Conservation (phyloP, 2,888 invertebrate genomes). For the Pherbina coryleti region DNA sequence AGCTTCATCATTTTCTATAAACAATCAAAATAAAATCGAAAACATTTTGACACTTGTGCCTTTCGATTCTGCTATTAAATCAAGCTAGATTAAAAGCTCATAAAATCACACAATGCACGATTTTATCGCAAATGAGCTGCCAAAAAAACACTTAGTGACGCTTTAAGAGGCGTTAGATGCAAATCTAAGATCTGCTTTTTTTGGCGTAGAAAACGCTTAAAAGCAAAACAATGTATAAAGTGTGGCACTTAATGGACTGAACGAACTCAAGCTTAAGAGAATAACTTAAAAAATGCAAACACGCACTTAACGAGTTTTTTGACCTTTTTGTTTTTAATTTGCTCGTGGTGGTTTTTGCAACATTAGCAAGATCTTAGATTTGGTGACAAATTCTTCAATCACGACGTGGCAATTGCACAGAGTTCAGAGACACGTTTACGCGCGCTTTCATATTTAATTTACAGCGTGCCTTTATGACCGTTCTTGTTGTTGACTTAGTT, state of each 20-base stretch:
- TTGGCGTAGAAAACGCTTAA: neutral
- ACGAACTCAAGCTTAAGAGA: neutral
- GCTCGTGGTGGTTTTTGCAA: neutral
- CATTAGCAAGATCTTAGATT: neutral
- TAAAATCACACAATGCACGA: neutral
- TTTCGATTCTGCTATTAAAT: too few species aligned
- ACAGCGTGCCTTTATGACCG: too few species aligned
- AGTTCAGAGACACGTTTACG: too few species aligned
- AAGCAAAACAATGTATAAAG: neutral
- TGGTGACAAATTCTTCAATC: neutral
- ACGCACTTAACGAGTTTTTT: neutral
- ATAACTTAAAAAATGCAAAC: neutral
- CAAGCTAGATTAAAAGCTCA: too few species aligned
- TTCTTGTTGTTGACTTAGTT: too few species aligned
- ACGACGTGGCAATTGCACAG: neutral
- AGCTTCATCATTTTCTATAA: neutral
- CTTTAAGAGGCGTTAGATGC: neutral
- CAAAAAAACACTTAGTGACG: neutral
- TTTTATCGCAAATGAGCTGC: neutral
- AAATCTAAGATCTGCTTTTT: neutral
- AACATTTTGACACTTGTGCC: too few species aligned
- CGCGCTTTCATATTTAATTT: too few species aligned
- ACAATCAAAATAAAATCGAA: too few species aligned
- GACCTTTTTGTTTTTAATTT: neutral
- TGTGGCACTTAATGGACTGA: neutral